Conservation (phyloP, 2,888 invertebrate species). For the Leptinotarsa tumamoca region DNA sequence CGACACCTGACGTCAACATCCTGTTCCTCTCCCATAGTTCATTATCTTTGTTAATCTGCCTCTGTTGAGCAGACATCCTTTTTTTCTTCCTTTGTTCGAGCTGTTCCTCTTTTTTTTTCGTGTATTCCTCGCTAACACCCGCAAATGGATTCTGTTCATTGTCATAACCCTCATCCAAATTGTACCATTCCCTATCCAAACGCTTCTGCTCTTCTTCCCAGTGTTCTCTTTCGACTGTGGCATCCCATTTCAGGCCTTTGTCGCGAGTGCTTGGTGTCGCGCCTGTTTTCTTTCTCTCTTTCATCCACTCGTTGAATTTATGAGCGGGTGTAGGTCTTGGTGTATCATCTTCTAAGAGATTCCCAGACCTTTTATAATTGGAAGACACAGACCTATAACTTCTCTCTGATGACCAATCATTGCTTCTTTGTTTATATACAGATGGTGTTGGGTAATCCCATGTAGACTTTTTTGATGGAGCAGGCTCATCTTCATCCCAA, state of each 20-base stretch:
- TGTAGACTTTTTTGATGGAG: slow-evolving; percentile 77
- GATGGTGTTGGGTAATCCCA: slow-evolving; percentile 96
- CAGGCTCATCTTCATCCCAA: slow-evolving; percentile 82
- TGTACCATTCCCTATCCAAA: slow-evolving; percentile 97
- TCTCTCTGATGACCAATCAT: slow-evolving; percentile 64
- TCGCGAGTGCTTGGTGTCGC: slow-evolving; percentile 73
- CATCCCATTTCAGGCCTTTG: slow-evolving; percentile 71
- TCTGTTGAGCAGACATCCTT: slow-evolving; percentile 93
- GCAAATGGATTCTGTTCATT: slow-evolving; percentile 95
- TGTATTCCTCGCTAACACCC: slow-evolving; percentile 90
- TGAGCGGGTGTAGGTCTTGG: slow-evolving; percentile 89
- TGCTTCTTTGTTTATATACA: slow-evolving; percentile 63
- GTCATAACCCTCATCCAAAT: slow-evolving; percentile 92
- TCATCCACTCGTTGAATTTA: slow-evolving; percentile 84
- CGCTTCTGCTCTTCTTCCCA: slow-evolving; percentile 94
- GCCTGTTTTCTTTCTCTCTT: slow-evolving; percentile 75
- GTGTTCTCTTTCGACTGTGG: slow-evolving; percentile 80
- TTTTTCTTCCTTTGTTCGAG: slow-evolving; percentile 91
- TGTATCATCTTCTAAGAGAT: slow-evolving; percentile 72
- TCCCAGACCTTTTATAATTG: slow-evolving; percentile 61
- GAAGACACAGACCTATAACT: slow-evolving; percentile 57
- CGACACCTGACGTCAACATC: slow-evolving; percentile 93
- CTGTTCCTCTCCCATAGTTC: slow-evolving; percentile 99
- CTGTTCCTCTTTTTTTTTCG: slow-evolving; percentile 92
- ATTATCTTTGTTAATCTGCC: slow-evolving; percentile 98